Percentiles rank a stretch among this genome's conserved stretches.
phyloP scores from a whole-genome alignment of 2,888 invertebrate species.

The Leucoma salicis region DNA sequence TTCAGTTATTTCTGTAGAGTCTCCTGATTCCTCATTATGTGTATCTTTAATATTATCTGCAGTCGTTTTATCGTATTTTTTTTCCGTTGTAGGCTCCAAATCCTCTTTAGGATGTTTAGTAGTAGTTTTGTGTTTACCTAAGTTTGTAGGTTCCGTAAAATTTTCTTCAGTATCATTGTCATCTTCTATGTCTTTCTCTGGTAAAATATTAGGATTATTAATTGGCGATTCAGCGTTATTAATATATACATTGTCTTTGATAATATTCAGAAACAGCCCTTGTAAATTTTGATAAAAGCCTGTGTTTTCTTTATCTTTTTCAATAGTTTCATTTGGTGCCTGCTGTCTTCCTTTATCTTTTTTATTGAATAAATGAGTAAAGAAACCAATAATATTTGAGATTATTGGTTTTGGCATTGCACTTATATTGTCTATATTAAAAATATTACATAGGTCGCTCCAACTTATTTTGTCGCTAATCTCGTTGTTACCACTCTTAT shows the following conservation, averaged over 20 bases:
- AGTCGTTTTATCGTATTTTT: not conserved
- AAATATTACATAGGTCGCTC: not conserved
- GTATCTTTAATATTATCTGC: not conserved
- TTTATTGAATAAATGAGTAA: not conserved
- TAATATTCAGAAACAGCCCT: conserved; percentile 20
- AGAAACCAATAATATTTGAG: not conserved
- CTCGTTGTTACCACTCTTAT: not conserved
- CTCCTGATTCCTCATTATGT: not conserved
- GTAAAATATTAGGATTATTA: not conserved
- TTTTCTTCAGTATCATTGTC: not conserved
- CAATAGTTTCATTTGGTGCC: not conserved
- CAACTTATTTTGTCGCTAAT: not conserved
- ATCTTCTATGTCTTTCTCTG: not conserved
- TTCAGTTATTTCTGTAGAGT: not conserved
- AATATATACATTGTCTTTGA: conserved; percentile 18
- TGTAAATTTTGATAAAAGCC: conserved; percentile 13
- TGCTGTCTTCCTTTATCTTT: not conserved
- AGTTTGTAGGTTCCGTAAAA: not conserved
- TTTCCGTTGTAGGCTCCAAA: not conserved
- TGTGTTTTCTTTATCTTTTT: conserved; percentile 6
- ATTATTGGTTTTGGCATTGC: not conserved
- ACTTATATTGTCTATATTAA: not conserved
- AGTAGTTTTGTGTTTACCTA: not conserved
- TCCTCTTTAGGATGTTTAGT: not conserved
- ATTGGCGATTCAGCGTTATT: conserved; percentile 16